Evolutionary conservation across 2,888 invertebrate genomes (phyloP), one percentile per base, ranked within the genome.

Genomic region (Malthinus flaveolus): DNA sequence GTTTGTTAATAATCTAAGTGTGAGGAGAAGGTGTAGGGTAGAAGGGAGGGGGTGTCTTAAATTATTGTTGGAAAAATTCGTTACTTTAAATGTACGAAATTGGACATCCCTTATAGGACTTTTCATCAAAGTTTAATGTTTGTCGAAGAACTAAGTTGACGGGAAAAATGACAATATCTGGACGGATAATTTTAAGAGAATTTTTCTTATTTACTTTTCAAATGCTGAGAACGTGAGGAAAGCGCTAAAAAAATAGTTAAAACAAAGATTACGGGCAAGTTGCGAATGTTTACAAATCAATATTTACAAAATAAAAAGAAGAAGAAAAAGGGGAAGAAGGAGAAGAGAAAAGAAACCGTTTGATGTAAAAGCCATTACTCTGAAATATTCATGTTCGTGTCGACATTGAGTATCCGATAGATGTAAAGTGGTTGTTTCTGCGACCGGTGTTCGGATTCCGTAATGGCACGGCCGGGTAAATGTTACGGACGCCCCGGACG

Each of bases 331-430:
- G 56, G 68, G 23, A 23, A 23, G 23, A 23, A 23, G 5, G 5
- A 23, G 23, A 23, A 23, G 5, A 3, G 23, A 5, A 23, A 71
- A 69, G 70, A 70, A 68, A 67, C 53, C 62, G 63, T 63, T 63
- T 64, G 66, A 67, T 61, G 66, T 67, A 66, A 68, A 66, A 67
- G 68, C 70, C 66, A 71, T 71, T 71, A 72, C 68, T 64, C 65
- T 73, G 73, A 74, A 73, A 75, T 74, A 75, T 75, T 75, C 74
- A 71, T 72, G 74, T 73, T 73, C 73, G 75, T 75, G 74, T 74
- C 73, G 71, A 64, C 67, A 65, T 64, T 59, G 66, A 63, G 67
- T 71, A 71, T 71, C 68, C 70, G 66, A 67, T 71, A 73, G 74
- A 75, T 74, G 73, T 70, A 70, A 69, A 72, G 72, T 70, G 70